Conservation (phyloP, 2,797 vertebrate genomes). For the Argya squamiceps region DNA sequence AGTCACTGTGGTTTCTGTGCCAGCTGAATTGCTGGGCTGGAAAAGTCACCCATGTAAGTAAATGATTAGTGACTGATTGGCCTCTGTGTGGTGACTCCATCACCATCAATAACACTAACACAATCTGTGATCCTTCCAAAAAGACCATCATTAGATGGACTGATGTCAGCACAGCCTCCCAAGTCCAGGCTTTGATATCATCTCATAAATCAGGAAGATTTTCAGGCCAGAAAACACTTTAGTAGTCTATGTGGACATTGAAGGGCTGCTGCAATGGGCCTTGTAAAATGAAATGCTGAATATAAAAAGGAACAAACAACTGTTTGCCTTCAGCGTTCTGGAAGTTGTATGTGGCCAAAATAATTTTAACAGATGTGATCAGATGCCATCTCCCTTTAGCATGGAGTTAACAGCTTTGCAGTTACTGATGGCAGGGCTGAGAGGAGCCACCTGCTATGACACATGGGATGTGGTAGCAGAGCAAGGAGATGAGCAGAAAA, state of each 20-base stretch:
- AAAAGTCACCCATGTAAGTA: background rate
- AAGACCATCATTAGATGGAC: background rate
- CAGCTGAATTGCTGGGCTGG: background rate
- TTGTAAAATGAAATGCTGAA: conserved; percentile 1
- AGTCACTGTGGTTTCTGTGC: background rate
- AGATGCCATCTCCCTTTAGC: background rate
- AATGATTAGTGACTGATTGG: background rate
- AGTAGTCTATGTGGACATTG: background rate
- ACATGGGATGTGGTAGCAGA: rapidly evolving
- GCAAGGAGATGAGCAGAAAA: background rate
- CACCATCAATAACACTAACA: background rate
- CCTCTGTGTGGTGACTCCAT: background rate
- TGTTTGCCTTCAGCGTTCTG: background rate
- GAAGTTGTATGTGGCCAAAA: background rate
- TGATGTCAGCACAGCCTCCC: background rate
- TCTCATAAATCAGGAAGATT: background rate
- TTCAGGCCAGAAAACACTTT: background rate
- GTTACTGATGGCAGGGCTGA: background rate
- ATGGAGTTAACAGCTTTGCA: background rate
- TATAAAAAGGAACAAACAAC: background rate
- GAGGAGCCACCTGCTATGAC: background rate
- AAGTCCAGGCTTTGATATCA: background rate
- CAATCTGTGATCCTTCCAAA: background rate
- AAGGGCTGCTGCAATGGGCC: background rate
- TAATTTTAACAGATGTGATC: background rate